A percentile compares a stretch with the other conserved stretches of the same genome.
These are phyloP conservation scores for Diglossa cyanea DNA, from an alignment of 2,797 vertebrate genomes.

Conservation along the genomic window DNA sequence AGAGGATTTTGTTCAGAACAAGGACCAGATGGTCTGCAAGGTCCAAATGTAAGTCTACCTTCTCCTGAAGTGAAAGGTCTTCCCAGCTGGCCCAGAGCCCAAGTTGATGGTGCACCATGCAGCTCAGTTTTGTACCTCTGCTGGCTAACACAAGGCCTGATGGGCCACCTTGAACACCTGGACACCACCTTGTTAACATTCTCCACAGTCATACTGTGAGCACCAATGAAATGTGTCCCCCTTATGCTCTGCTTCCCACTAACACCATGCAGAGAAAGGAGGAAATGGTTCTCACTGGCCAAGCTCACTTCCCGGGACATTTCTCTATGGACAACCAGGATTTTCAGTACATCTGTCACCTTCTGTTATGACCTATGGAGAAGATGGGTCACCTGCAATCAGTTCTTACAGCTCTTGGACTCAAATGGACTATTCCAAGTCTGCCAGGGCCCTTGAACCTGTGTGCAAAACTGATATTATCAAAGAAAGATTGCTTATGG, in stretches of 20 bases:
- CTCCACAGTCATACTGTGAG: neutral
- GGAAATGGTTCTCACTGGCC: neutral
- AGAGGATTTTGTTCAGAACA: neutral
- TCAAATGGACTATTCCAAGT: neutral
- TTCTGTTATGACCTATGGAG: neutral
- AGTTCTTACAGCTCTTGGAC: neutral
- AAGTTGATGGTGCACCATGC: neutral
- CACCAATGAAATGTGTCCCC: rapidly evolving
- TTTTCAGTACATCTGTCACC: neutral
- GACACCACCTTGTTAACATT: neutral
- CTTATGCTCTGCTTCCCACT: neutral
- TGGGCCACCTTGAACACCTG: neutral
- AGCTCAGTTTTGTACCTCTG: neutral
- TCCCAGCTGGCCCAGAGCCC: neutral
- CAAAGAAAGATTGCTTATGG: neutral
- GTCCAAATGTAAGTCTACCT: neutral
- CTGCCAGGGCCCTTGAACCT: neutral
- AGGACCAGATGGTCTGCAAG: neutral
- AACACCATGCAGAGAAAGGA: neutral
- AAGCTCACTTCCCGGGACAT: neutral
- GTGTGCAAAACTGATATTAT: neutral
- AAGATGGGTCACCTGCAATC: neutral
- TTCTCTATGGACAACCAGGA: neutral
- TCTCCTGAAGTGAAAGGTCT: too few relatives aligned
- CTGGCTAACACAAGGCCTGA: neutral